phyloP scores from a whole-genome alignment of 2,888 invertebrate genomes.

The Dynastes tityus region DNA sequence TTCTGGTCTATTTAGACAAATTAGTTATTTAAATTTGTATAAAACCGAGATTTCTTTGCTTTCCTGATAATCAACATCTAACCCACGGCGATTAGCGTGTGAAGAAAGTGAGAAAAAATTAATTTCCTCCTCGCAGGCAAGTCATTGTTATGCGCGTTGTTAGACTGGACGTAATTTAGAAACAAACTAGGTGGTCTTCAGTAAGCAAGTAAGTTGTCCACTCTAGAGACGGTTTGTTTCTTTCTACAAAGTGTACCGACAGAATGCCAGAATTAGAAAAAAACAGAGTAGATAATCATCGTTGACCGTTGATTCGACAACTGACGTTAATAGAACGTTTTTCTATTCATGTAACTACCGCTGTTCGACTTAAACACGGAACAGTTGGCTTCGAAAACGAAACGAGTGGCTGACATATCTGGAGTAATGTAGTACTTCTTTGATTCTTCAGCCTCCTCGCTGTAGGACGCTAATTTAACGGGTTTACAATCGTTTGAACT shows the following conservation, averaged over 20 bases:
- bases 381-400: constrained; percentile 20
- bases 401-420: constrained; percentile 38
- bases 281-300: constrained; percentile 25
- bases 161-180: constrained; percentile 12
- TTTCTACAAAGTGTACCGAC: constrained; percentile 22
- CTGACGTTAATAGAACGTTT: constrained; percentile 49
- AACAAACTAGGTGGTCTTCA: constrained; percentile 31
- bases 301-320: constrained; percentile 45
- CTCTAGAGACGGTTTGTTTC: neutral
- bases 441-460: constrained; percentile 3
- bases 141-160: neutral
- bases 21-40: neutral
- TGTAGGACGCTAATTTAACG: constrained; percentile 15
- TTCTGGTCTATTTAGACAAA: too few relatives aligned
- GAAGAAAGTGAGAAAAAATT: neutral
- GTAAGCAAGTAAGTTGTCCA: constrained; percentile 3
- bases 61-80: neutral
- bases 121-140: neutral
- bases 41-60: neutral
- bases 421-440: constrained; percentile 26
- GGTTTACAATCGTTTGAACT: constrained; percentile 2
- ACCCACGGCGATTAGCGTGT: neutral
- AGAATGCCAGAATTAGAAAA: constrained; percentile 25
- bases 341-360: constrained; percentile 7
- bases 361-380: constrained; percentile 14